Percentiles rank a stretch among this genome's conserved stretches.
phyloP scores from a whole-genome alignment of 2,888 invertebrate species.

The Ischnus inquisitorius region DNA sequence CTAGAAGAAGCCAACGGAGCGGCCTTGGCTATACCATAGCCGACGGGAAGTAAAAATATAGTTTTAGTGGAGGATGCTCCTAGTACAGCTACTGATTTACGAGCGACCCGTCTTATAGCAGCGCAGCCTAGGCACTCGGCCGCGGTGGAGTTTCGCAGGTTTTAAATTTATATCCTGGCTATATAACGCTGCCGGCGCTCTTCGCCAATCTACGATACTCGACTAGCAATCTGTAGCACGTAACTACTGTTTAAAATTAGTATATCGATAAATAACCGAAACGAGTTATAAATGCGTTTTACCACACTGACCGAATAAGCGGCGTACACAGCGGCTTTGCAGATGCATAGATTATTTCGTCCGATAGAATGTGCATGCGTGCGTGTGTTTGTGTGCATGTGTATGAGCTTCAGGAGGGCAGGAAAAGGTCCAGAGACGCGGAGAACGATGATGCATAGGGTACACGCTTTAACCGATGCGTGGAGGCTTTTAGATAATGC shows the following conservation, averaged over 20 bases:
- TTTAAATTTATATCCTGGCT: conserved; percentile 34
- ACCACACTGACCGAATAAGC: conserved; percentile 12
- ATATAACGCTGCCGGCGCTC: conserved; percentile 15
- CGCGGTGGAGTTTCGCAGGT: conserved; percentile 28
- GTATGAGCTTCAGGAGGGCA: neutral
- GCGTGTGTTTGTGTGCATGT: neutral
- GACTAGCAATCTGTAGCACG: conserved; percentile 31
- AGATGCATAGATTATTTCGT: neutral
- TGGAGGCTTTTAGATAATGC: conserved; percentile 49
- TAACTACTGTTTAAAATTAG: conserved; percentile 51
- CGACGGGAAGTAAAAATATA: neutral
- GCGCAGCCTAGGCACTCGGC: conserved; percentile 9
- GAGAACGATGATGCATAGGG: conserved; percentile 4
- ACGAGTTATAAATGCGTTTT: conserved; percentile 22
- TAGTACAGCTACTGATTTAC: conserved; percentile 35
- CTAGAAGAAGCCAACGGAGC: neutral
- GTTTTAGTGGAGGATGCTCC: conserved; percentile 10
- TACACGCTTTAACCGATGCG: neutral
- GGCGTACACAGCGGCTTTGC: neutral
- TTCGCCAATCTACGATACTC: conserved; percentile 32
- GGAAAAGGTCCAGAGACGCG: neutral
- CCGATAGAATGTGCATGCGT: neutral
- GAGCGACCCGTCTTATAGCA: conserved; percentile 18
- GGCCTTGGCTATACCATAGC: neutral
- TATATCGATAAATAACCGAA: conserved; percentile 40